Conservation (phyloP, 2,113 vertebrate species). For the Apteryx owenii region DNA sequence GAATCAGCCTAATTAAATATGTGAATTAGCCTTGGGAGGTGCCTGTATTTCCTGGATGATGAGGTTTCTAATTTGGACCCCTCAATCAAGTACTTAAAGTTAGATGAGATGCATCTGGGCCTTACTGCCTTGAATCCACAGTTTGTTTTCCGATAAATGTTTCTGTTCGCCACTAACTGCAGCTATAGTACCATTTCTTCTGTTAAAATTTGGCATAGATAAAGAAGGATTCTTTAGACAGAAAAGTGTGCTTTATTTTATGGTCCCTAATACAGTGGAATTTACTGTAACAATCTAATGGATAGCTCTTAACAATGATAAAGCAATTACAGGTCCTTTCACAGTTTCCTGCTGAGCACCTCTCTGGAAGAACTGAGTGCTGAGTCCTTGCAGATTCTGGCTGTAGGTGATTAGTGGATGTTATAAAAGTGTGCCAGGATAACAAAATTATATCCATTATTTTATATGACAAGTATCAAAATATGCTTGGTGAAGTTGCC, state of each 20-base stretch:
- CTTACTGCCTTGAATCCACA: background rate
- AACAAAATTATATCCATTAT: background rate
- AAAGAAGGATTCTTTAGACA: background rate
- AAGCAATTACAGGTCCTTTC: conserved; percentile 30
- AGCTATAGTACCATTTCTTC: background rate
- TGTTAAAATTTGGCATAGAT: background rate
- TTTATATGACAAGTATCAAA: conserved; percentile 10
- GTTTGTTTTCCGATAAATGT: background rate
- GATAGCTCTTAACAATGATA: conserved; percentile 24
- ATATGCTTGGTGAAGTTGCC: background rate
- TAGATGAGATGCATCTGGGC: background rate
- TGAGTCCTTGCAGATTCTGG: background rate
- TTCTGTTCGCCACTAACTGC: background rate
- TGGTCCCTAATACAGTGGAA: background rate
- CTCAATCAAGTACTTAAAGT: background rate
- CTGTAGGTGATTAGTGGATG: background rate
- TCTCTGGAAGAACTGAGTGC: background rate
- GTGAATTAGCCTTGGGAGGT: background rate
- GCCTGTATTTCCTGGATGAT: background rate
- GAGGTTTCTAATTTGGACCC: background rate
- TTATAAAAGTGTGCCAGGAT: conserved; percentile 15
- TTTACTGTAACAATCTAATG: conserved; percentile 16
- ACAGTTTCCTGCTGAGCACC: background rate
- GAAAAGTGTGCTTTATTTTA: conserved; percentile 10
- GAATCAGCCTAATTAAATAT: background rate